Evolutionary conservation across 2,888 invertebrate genomes (phyloP).

Genomic region (Leptinotarsa haldemani): DNA sequence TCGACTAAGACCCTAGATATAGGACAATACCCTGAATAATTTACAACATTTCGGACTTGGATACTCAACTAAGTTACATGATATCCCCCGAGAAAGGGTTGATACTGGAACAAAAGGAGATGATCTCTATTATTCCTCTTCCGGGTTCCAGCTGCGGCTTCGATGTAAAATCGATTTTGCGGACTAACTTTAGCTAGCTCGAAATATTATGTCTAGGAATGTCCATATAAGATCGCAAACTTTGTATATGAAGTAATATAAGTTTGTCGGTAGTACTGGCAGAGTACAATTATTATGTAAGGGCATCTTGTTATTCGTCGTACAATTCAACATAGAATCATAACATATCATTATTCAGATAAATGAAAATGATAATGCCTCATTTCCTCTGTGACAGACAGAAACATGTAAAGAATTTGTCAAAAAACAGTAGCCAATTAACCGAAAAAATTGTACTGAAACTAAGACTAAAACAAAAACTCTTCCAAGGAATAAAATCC

Average conservation of each 20-base stretch:
- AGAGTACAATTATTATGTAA: no score
- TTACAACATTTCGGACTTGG: conserved; percentile 6
- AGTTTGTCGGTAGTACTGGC: neutral
- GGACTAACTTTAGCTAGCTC: neutral
- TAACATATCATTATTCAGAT: no score
- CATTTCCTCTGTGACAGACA: no score
- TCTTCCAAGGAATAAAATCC: no score
- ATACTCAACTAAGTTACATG: neutral
- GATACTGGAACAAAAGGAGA: conserved; percentile 16
- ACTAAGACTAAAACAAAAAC: no score
- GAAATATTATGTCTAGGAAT: neutral
- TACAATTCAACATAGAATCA: no score
- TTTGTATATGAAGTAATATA: neutral
- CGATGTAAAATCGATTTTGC: conserved; percentile 13
- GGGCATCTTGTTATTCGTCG: no score
- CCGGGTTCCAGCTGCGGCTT: conserved; percentile 2
- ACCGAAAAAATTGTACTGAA: no score
- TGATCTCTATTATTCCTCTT: conserved; percentile 17
- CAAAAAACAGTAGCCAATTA: no score
- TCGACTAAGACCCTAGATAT: neutral
- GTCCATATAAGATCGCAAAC: neutral
- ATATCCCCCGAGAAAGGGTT: conserved; percentile 13
- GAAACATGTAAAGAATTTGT: no score
- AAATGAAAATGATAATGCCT: no score
- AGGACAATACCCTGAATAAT: conserved; percentile 6